Evolutionary conservation across 64 coral and sea anemone species (phyloP).

Genomic region (Catalaphyllia jardinei): DNA sequence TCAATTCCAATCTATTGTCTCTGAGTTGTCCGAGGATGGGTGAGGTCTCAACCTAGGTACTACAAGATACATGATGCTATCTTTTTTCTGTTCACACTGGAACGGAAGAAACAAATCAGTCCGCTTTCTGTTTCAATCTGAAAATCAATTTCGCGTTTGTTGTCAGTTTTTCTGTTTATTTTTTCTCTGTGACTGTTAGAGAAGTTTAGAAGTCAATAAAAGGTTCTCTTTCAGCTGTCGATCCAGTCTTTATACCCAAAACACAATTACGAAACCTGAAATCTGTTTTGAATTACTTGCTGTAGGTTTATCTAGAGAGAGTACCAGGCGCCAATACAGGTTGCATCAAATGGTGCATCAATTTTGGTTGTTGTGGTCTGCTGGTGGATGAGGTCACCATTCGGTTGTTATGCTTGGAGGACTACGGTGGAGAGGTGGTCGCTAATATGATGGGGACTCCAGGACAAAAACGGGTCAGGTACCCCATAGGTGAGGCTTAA

Average conservation of each 20-base stretch:
- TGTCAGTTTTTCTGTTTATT: no score
- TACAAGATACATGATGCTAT: no score
- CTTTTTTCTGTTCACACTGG: no score
- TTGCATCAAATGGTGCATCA: slow-evolving; percentile 86
- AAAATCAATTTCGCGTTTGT: no score
- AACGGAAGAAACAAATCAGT: no score
- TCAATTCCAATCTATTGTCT: no score
- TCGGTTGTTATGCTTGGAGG: slow-evolving; percentile 50
- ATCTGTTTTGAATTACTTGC: neutral
- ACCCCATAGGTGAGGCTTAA: slow-evolving; percentile 74
- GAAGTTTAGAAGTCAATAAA: neutral
- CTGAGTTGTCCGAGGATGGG: no score
- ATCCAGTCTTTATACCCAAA: no score
- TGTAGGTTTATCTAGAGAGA: slow-evolving; percentile 81
- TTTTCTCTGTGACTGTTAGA: no score
- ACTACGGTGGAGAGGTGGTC: slow-evolving; percentile 81
- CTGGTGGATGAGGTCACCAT: slow-evolving; percentile 89
- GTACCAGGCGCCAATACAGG: slow-evolving; percentile 59
- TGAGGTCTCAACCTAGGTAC: no score
- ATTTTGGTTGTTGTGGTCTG: slow-evolving; percentile 86
- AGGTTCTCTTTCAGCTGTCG: no score
- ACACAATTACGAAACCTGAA: neutral
- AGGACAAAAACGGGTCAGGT: slow-evolving; percentile 58
- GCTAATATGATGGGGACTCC: slow-evolving; percentile 70
- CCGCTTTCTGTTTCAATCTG: no score